Evolutionary conservation across 2,797 vertebrate species (phyloP).

Genomic region (Chelonia mydas): DNA sequence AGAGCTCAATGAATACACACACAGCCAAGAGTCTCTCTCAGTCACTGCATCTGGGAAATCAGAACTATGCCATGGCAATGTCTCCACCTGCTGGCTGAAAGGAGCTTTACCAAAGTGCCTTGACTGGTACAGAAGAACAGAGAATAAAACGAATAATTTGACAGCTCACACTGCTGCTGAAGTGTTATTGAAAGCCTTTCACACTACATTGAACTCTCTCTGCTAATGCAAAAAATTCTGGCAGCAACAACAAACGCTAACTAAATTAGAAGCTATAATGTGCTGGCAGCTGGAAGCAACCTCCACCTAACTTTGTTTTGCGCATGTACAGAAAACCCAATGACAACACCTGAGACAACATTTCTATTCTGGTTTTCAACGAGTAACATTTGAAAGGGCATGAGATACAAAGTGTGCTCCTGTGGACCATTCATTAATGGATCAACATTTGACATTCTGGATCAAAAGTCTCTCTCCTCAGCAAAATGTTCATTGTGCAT

Average conservation of each 20-base stretch:
- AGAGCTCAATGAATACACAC: accelerated
- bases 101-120: neutral
- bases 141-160: conserved; percentile 12
- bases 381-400: conserved; percentile 44
- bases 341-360: conserved; percentile 51
- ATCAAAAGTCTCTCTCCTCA: neutral
- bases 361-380: conserved; percentile 55
- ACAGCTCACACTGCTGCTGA: conserved; percentile 45
- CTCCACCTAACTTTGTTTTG: conserved; percentile 33
- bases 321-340: conserved; percentile 49
- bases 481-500: conserved; percentile 35
- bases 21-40: neutral
- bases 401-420: conserved; percentile 34
- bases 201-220: conserved; percentile 55
- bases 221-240: conserved; percentile 46
- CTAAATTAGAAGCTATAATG: conserved; percentile 54
- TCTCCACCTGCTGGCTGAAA: neutral
- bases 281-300: conserved; percentile 61
- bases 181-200: conserved; percentile 58
- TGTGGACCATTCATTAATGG: conserved; percentile 18
- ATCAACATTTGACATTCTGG: conserved; percentile 30
- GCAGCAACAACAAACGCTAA: conserved; percentile 27
- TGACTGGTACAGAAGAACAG: neutral
- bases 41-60: neutral
- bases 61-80: neutral